A percentile compares a stretch with the other conserved stretches of the same genome.
These are phyloP conservation scores for Malurus cyaneus DNA, from an alignment of 2,113 vertebrate species.

Conservation along the genomic window DNA sequence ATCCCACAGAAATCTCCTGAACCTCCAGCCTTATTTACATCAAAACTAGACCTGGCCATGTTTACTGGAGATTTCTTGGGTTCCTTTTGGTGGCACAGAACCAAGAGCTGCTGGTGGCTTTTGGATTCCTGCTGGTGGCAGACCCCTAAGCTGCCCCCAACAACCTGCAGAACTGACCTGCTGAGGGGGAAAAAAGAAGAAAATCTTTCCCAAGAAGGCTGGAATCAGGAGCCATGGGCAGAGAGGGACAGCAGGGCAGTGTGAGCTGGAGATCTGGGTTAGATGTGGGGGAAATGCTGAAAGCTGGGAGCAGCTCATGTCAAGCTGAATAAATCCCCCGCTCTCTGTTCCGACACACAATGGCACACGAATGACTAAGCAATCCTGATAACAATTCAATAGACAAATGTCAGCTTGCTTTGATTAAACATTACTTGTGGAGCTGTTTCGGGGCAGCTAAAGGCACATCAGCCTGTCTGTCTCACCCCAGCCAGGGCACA, in stretches of 20 bases:
- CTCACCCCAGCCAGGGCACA: neutral
- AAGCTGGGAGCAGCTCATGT: slow-evolving; percentile 21
- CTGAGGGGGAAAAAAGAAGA: neutral
- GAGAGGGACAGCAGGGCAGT: slow-evolving; percentile 16
- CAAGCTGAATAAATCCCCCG: slow-evolving; percentile 17
- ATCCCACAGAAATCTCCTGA: neutral
- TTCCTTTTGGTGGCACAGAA: neutral
- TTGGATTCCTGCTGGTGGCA: neutral
- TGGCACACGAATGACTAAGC: slow-evolving; percentile 61
- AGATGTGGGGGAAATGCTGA: slow-evolving; percentile 47
- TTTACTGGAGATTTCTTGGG: neutral
- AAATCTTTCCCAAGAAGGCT: neutral
- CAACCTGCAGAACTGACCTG: neutral
- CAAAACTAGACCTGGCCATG: neutral
- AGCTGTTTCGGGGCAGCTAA: slow-evolving; percentile 12
- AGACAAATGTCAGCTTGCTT: slow-evolving; percentile 65
- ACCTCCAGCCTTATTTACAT: neutral
- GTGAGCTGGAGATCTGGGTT: slow-evolving; percentile 41
- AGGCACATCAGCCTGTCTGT: neutral
- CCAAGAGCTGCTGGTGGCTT: neutral
- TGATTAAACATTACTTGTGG: slow-evolving; percentile 37
- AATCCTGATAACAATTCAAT: slow-evolving; percentile 60
- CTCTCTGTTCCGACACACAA: slow-evolving; percentile 36
- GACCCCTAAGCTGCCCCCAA: neutral
- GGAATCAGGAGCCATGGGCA: neutral